These are phyloP conservation scores for Prochilodus magdalenae DNA, from an alignment of 2,113 vertebrate genomes.

Conservation along the genomic window DNA sequence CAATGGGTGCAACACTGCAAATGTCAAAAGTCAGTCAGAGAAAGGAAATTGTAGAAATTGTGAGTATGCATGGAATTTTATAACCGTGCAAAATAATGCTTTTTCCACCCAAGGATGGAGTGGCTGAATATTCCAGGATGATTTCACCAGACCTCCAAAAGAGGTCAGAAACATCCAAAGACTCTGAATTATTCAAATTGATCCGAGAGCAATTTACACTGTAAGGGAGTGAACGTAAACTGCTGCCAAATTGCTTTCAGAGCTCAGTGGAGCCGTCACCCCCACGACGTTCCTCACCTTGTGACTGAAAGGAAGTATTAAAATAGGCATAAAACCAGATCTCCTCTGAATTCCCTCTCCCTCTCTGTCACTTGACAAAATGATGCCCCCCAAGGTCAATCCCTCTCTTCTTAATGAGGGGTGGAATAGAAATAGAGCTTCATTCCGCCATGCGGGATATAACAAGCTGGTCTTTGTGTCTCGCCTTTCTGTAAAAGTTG, in stretches of 20 bases:
- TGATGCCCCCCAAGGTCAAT: background rate
- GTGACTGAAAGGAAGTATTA: conserved; percentile 7
- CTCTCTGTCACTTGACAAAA: background rate
- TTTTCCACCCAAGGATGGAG: conserved; percentile 16
- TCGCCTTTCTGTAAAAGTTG: conserved; percentile 14
- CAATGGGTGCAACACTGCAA: background rate
- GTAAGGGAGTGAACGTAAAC: conserved; percentile 16
- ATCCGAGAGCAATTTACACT: conserved; percentile 35
- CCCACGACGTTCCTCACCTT: background rate
- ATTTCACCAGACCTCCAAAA: conserved; percentile 18
- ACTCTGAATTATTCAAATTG: conserved; percentile 46
- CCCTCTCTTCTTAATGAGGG: conserved; percentile 7
- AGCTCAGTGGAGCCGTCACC: conserved; percentile 14
- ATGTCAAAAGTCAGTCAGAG: background rate
- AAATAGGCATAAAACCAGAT: background rate
- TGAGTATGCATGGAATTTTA: background rate
- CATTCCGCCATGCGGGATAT: conserved; percentile 1
- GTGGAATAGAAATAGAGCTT: background rate
- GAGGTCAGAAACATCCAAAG: conserved; percentile 35
- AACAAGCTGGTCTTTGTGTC: conserved; percentile 18
- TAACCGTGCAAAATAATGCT: background rate
- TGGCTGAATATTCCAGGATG: conserved; percentile 15
- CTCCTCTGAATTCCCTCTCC: background rate
- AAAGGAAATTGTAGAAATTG: conserved; percentile 13
- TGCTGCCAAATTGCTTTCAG: conserved; percentile 13